Evolutionary conservation across 2,888 invertebrate genomes (phyloP), one percentile per base, ranked within the genome.

Genomic region (Tipula unca): DNA sequence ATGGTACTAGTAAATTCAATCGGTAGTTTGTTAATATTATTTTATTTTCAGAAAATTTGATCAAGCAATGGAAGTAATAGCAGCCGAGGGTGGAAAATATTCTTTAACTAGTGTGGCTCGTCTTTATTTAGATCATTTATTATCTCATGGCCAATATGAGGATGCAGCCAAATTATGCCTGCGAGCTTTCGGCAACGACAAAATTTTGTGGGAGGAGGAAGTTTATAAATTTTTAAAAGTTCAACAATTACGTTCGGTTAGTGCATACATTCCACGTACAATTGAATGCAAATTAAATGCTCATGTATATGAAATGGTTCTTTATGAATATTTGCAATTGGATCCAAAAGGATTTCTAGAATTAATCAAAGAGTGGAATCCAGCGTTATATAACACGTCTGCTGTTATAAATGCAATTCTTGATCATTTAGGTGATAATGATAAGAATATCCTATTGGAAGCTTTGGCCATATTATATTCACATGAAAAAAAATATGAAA

Each of bases 251-350:
- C 92, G 96, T 88, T 94, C 95, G 10, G 93, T 96, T 29, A 95
- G 96, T 89, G 92, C 94, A 0, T 97, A 96, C 89, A 93, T 98
- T 86, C 97, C 97, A 0, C 93, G 94, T 87, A 93, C 93, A 0
- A 91, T 93, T 6, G 95, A 96, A 85, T 94, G 94, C 86, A 93
- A 94, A 86, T 91, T 98, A 85, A 95, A 95, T 89, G 94, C 96
- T 0, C 94, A 96, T 85, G 95, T 98, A 87, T 99, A 99, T 90
- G 98, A 99, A 91, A 95, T 98, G 94, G 97, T 99, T 86, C 93
- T 99, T 32, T 97, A 95, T 89, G 98, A 99, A 90, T 98, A 96
- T 90, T 92, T 99, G 0, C 95, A 96, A 89, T 93, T 95, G 85
- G 97, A 98, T 90, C 94, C 95, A 4, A 91, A 92, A 90, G 97